Evolutionary conservation across 2,113 vertebrate genomes (phyloP), one percentile per base, ranked within the genome.

Genomic region (Ia io): DNA sequence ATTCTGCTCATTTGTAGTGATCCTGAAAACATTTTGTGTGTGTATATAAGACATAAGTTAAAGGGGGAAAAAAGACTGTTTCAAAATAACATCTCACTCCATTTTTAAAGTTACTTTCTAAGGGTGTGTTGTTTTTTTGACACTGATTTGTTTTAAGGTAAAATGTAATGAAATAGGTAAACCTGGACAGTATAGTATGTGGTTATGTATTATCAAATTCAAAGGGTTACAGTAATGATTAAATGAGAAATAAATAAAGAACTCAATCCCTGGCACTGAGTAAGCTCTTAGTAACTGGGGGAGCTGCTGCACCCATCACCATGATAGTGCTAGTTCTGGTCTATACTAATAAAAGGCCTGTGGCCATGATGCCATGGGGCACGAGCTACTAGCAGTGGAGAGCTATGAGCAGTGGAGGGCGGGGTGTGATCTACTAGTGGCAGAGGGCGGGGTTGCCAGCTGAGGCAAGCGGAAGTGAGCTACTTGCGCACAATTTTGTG

Each of bases 61-160:
- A 35, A 83, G 14, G 12, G 40, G 42, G 13, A 61, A 80, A 53
- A 79, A 70, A 84, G 25, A 53, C 49, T 61, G 51, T 79, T 93
- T 92, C 63, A 89, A 83, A 79, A 9, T 84, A 70, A 56, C 25
- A 37, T 87, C 44, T 59, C 20, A 4, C 77, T 87, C 77, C 40
- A n/a, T 74, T 89, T 93, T 77, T 12, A 40, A 73, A 87, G 17
- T 91, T 94, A 85, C 63, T 94, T 90, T 84, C 14, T 93, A 88
- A 84, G 61, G 88, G 1, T 44, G 56, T 42, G 74, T 73, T 44
- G 1, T 49, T n/a, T 74, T 71, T 91, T 71, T 56, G 47, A 25
- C 23, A 35, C 30, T 67, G 35, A 37, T 76, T 84, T 82, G 42
- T 67, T 80, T 74, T 63, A 83, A 87, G 28, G 20, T 44, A 83